Conservation (phyloP, 30 jellyfish, hydroid and myxozoan species). For the Chrysaora quinquecirrha region DNA sequence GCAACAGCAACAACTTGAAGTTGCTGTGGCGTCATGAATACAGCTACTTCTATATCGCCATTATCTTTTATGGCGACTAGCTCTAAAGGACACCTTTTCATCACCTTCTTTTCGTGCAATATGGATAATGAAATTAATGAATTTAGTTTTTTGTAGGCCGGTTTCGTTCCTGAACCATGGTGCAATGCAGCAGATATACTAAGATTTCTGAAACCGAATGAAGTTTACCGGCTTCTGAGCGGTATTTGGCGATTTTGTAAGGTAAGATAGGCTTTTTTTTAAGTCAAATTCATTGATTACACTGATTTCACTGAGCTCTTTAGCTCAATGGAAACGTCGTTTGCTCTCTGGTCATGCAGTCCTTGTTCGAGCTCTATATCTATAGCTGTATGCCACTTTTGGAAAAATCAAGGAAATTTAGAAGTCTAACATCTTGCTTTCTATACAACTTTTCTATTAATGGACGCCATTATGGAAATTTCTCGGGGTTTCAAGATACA, state of each 20-base stretch:
- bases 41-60: not conserved
- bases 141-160: conserved; percentile 66
- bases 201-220: conserved; percentile 80
- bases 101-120: not conserved
- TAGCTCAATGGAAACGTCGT: no score
- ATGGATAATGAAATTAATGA: not conserved
- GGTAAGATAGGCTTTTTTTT: conserved; percentile 31
- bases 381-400: not conserved
- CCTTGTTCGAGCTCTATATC: not conserved
- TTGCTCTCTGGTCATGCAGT: no score
- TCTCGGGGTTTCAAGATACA: no score
- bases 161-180: conserved; percentile 93
- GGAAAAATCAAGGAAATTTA: no score
- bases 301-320: no score
- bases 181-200: conserved; percentile 68
- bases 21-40: no score
- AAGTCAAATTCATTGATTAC: not conserved
- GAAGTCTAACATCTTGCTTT: not conserved
- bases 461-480: no score
- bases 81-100: not conserved
- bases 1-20: not conserved
- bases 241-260: conserved; percentile 90
- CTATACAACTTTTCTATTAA: not conserved
- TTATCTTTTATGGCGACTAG: not conserved
- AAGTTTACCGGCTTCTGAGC: conserved; percentile 67